Conservation (phyloP, 2,113 vertebrate species). For the Meleagris gallopavo region DNA sequence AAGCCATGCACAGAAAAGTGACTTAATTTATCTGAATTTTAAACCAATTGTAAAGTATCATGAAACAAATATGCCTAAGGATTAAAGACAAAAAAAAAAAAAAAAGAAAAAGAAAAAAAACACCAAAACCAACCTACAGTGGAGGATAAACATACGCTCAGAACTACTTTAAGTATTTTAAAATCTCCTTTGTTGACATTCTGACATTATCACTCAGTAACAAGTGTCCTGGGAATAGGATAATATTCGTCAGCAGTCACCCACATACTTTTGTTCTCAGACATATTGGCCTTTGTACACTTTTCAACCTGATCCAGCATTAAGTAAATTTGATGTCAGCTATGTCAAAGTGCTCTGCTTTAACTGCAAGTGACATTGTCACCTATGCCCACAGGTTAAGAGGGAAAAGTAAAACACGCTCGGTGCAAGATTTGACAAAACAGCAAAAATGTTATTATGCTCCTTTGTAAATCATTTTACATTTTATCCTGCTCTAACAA, state of each 20-base stretch:
- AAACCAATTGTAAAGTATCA: background rate
- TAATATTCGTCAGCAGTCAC: background rate
- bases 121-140: background rate
- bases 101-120: background rate
- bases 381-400: background rate
- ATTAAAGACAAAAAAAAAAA: background rate
- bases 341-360: conserved; percentile 14
- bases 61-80: background rate
- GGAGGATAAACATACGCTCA: background rate
- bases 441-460: background rate
- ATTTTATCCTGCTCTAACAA: background rate
- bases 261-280: background rate
- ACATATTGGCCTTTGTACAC: background rate
- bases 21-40: conserved; percentile 26
- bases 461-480: background rate
- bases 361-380: conserved; percentile 26
- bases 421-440: background rate
- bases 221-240: conserved; percentile 41
- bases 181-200: background rate
- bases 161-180: background rate
- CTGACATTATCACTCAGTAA: conserved; percentile 48
- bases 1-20: background rate
- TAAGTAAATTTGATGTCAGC: conserved; percentile 63
- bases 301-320: conserved; percentile 28
- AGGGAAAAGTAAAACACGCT: background rate